A percentile compares a stretch with the other conserved stretches of the same genome.
Evolutionary conservation across 1,140 invertebrate genomes (phyloP).

Genomic region (Homalodisca vitripennis): DNA sequence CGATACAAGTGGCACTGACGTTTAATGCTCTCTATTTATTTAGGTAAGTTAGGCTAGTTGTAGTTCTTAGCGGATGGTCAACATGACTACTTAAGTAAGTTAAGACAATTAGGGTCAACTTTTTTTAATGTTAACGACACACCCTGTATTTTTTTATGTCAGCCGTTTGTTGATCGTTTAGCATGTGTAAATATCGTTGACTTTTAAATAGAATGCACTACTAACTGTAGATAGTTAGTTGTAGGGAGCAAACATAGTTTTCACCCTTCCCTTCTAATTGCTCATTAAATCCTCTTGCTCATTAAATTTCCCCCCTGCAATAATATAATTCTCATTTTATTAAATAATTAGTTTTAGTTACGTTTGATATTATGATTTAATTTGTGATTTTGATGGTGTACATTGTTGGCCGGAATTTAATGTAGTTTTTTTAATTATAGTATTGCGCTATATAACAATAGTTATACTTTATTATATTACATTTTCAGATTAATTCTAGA

Average conservation of each 20-base stretch:
- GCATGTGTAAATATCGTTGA: conserved; percentile 18
- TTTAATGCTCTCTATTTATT: conserved; percentile 19
- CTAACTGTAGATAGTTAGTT: neutral
- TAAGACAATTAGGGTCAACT: neutral
- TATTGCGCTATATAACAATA: no score
- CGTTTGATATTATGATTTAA: neutral
- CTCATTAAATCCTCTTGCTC: conserved; percentile 18
- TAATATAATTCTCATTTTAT: neutral
- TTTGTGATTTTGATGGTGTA: conserved; percentile 11
- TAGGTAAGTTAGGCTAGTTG: neutral
- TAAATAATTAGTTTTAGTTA: neutral
- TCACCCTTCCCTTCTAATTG: conserved; percentile 9
- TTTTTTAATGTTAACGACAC: conserved; percentile 1
- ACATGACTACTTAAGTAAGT: conserved; percentile 6
- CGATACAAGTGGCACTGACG: neutral
- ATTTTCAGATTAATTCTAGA: no score
- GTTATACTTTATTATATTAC: no score
- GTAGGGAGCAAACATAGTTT: conserved; percentile 4
- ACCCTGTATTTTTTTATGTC: neutral
- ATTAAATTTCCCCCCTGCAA: conserved; percentile 15
- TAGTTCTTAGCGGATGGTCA: neutral
- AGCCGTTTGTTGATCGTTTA: conserved; percentile 4
- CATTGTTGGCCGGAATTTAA: conserved; percentile 4
- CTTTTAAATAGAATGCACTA: conserved; percentile 3
- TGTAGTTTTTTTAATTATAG: no score